Base-by-base conservation (phyloP, 2,113 vertebrate species). In the Gavialis gangeticus region DNA sequence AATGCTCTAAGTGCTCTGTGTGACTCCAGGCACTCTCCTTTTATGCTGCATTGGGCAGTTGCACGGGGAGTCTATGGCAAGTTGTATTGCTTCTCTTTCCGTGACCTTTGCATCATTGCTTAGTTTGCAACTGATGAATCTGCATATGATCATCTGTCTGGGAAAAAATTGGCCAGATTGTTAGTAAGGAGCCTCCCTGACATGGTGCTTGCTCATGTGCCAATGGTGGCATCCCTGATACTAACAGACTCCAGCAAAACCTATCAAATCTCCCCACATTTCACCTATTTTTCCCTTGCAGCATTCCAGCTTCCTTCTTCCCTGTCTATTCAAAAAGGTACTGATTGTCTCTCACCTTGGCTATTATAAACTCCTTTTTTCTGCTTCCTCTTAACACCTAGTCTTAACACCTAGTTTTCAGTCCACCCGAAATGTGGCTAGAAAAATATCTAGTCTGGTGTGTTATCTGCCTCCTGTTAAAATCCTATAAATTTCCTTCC, bases 1-100 rank as follows among this genome's bases (percentile, higher is more conserved):
- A 46, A 46, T 46, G 46, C 46, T 15, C 12, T 0, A 0, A 59
- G 56, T 0, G 0, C 54, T 85, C 90, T 25, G 73, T 1, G 0
- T 69, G 91, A 21, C 67, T 6, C 12, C 69, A 59, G 87, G 81
- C 91, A 30, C 91, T 46, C 58, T 85, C 79, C 21, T 62, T 62
- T 62, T 62, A 62, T 91, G 82, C 62, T 62, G 91, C 66, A 75
- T 1, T 1, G 66, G 87, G 24, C 69, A 76, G 66, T 83, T 28
- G 64, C 37, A 15, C 10, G 6, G 6, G 10, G 57, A 67, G 16
- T 21, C 21, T 17, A 15, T 16, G n/a, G 76, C 76, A 88, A 85
- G 54, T 30, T 67, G 37, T 57, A 75, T 12, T 0, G 0, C 64
- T 90, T 78, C 57, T n/a, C 37, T 17, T 73, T 81, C 71, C 79